phyloP scores from a whole-genome alignment of 1,140 invertebrate species.

The Ceratosolen solmsi region DNA sequence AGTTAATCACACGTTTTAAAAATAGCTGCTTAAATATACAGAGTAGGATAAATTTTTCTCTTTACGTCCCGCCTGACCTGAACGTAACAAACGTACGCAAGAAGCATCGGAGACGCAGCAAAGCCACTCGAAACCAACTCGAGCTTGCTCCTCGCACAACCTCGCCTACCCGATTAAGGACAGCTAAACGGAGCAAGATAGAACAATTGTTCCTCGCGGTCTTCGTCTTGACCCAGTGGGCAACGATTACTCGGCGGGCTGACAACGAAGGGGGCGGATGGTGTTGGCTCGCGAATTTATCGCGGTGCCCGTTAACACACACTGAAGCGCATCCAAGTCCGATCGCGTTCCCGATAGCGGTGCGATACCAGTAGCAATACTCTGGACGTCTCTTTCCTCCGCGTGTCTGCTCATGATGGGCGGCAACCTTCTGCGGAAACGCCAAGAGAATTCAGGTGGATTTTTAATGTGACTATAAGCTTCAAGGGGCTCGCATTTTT shows the following conservation, averaged over 20 bases:
- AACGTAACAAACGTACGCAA: too few species aligned
- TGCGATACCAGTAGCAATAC: conserved; percentile 10
- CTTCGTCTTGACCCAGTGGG: conserved; percentile 17
- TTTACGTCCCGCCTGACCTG: too few species aligned
- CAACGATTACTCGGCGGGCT: background rate
- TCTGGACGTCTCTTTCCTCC: conserved; percentile 4
- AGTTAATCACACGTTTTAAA: too few species aligned
- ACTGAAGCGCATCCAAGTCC: background rate
- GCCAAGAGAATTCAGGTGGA: too few species aligned
- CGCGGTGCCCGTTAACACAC: background rate
- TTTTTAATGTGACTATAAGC: too few species aligned
- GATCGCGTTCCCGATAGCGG: conserved; percentile 43
- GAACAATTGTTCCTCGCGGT: conserved; percentile 10
- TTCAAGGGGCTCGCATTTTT: too few species aligned
- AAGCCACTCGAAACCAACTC: too few species aligned
- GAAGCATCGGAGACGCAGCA: too few species aligned
- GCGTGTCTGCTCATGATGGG: background rate
- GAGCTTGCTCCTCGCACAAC: too few species aligned
- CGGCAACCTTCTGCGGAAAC: too few species aligned
- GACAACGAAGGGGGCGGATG: conserved; percentile 40
- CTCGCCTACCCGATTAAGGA: background rate
- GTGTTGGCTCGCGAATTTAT: conserved; percentile 36
- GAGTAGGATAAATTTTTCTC: background rate
- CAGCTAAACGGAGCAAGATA: background rate
- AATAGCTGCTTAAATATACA: background rate